Base-by-base conservation (phyloP, 2,113 vertebrate genomes). In the Aleadryas rufinucha region DNA sequence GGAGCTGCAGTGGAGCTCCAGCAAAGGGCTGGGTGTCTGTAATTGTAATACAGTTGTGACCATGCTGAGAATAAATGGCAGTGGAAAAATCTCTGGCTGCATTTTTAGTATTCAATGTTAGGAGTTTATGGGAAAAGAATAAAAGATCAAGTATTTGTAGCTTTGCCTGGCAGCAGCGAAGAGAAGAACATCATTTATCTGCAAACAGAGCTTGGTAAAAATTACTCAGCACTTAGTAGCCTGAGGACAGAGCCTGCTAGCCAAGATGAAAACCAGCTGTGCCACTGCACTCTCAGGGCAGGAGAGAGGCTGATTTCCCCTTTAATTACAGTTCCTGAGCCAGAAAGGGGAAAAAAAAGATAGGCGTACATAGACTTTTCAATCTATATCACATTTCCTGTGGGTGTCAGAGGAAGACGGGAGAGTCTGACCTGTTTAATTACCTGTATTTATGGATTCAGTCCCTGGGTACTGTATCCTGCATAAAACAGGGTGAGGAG, bases 191-290 rank as follows among this genome's bases (percentile, higher is more conserved):
- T 96, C 76, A 96, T 95, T 96, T 96, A 95, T 95, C 93, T 96
- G 90, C 85, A 88, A 94, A 78, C 72, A 90, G 95, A 93, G 92
- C 93, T 96, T 89, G 93, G 96, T 94, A 95, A 86, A 94, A 96
- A 95, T 91, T 96, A 96, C 88, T 97, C 90, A 96, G 95, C 95
- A 93, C 95, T 95, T 89, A 50, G 94, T 95, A 96, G 95, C 95
- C 95, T 86, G 93, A 96, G 96, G 95, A 92, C 64, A 96, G 90
- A 96, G 93, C 83, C 76, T 96, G 90, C 92, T 96, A 27, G 85
- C 90, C 95, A 84, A 85, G 92, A 97, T 97, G 95, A 86, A 94
- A 97, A 97, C 79, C 95, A 96, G 95, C 95, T 96, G 96, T 81
- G 95, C 93, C 79, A 47, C 90, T 94, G 17, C n/a, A 63, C 56